Percentiles rank a stretch among this genome's conserved stretches.
These are phyloP conservation scores for Phylloscopus trochiloides DNA, from an alignment of 2,113 vertebrate genomes.

Conservation along the genomic window DNA sequence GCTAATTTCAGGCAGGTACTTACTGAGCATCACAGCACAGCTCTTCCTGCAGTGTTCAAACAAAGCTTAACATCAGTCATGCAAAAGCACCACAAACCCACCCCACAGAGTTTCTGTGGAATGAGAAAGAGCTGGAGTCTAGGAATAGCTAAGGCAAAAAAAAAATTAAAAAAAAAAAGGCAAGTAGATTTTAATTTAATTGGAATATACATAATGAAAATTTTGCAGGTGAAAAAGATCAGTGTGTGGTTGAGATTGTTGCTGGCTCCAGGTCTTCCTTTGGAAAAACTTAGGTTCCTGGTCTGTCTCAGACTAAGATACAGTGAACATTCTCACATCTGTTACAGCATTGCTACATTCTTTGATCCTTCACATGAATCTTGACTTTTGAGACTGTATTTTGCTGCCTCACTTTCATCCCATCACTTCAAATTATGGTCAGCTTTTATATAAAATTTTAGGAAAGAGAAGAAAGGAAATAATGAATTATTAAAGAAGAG, in stretches of 20 bases:
- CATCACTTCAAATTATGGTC: not conserved
- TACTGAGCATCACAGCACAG: not conserved
- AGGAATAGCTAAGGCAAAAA: not conserved
- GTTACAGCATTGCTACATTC: not conserved
- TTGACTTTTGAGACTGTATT: not conserved
- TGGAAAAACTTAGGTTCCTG: not conserved
- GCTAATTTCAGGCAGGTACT: not conserved
- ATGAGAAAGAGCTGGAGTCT: not conserved
- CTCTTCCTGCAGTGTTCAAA: not conserved
- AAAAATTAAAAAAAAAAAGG: not conserved
- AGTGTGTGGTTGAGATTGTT: not conserved
- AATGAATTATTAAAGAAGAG: not conserved
- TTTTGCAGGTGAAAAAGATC: not conserved
- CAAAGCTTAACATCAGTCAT: not conserved
- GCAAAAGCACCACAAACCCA: not conserved
- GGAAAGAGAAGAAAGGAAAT: conserved; percentile 11
- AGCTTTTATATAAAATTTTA: not conserved
- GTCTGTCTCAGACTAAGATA: not conserved
- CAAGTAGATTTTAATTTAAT: not conserved
- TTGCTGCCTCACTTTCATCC: not conserved
- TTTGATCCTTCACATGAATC: not conserved
- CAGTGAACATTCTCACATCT: not conserved
- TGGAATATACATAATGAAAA: not conserved
- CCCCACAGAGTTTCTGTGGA: not conserved
- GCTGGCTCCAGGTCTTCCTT: not conserved